These are phyloP conservation scores for Drosophila watanabei DNA, from an alignment of 1,140 invertebrate species.

Conservation along the genomic window DNA sequence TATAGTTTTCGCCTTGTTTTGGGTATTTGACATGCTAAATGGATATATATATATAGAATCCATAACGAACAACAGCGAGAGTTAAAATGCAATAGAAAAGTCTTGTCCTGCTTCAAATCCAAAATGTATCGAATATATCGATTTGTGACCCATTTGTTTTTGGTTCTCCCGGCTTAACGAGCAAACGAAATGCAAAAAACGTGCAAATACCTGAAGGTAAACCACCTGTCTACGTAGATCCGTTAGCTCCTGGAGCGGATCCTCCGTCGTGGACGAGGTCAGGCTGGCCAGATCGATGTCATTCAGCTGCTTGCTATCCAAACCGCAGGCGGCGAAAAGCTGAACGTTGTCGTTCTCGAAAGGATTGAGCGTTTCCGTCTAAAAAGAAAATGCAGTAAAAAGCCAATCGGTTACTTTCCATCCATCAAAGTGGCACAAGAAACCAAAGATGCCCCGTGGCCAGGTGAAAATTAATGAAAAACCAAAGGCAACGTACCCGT, in stretches of 20 bases:
- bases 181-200: slow-evolving; percentile 80
- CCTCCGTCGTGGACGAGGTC: slow-evolving; percentile 85
- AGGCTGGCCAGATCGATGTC: slow-evolving; percentile 87
- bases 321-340: slow-evolving; percentile 88
- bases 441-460: background rate
- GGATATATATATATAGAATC: slow-evolving; percentile 12
- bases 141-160: slow-evolving; percentile 36
- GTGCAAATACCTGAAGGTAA: slow-evolving; percentile 89
- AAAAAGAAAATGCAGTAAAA: slow-evolving; percentile 28
- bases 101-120: slow-evolving; percentile 53
- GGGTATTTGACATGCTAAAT: slow-evolving; percentile 50
- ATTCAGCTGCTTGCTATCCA: slow-evolving; percentile 87
- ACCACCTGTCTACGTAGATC: slow-evolving; percentile 92
- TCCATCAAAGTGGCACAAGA: slow-evolving; percentile 1
- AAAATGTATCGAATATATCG: slow-evolving; percentile 8
- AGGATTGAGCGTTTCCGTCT: slow-evolving; percentile 95
- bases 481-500: slow-evolving; percentile 55
- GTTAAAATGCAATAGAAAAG: slow-evolving; percentile 29
- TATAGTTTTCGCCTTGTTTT: slow-evolving; percentile 15
- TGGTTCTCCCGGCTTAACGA: slow-evolving; percentile 51
- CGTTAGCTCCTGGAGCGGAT: slow-evolving; percentile 89
- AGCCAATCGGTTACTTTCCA: slow-evolving; percentile 12
- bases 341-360: slow-evolving; percentile 93
- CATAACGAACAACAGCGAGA: slow-evolving; percentile 57
- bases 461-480: slow-evolving; percentile 9